Conservation (phyloP, 2,797 vertebrate genomes). For the Spea hammondii region DNA sequence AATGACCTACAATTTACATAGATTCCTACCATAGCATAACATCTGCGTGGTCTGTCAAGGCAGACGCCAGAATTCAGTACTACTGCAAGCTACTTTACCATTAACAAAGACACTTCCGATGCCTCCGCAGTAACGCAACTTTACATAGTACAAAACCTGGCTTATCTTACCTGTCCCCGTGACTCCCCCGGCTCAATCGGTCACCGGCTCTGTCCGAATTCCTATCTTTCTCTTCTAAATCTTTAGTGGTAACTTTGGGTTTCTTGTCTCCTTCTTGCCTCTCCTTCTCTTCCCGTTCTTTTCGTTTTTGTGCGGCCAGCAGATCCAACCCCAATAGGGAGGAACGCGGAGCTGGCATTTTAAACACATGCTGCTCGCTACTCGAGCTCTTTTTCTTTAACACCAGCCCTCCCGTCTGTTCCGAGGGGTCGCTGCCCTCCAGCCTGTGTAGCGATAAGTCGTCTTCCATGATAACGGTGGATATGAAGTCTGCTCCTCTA, state of each 20-base stretch:
- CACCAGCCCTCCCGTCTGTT: slow-evolving; percentile 83
- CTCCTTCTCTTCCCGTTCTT: slow-evolving; percentile 81
- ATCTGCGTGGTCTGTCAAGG: too few relatives aligned
- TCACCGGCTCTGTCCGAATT: slow-evolving; percentile 68
- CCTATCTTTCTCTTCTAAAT: slow-evolving; percentile 84
- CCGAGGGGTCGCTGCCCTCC: slow-evolving; percentile 73
- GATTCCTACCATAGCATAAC: too few relatives aligned
- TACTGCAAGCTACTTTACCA: background rate
- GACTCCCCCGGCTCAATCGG: slow-evolving; percentile 61
- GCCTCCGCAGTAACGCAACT: background rate
- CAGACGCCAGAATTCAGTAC: too few relatives aligned
- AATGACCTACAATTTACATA: too few relatives aligned
- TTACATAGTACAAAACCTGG: background rate
- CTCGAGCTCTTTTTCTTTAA: slow-evolving; percentile 81
- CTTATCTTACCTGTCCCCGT: slow-evolving; percentile 78
- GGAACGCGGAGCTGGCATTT: slow-evolving; percentile 86
- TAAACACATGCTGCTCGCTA: slow-evolving; percentile 87
- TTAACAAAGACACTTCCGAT: background rate
- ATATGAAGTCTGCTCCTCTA: slow-evolving; percentile 19
- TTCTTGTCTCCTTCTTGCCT: slow-evolving; percentile 76
- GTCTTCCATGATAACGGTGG: slow-evolving; percentile 60
- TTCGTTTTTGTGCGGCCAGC: slow-evolving; percentile 90
- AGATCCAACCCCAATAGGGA: slow-evolving; percentile 89
- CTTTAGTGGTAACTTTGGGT: slow-evolving; percentile 78
- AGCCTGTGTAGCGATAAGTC: slow-evolving; percentile 84